Base-by-base conservation (phyloP, 2,797 vertebrate species). In the Arctocebus calabarensis region DNA sequence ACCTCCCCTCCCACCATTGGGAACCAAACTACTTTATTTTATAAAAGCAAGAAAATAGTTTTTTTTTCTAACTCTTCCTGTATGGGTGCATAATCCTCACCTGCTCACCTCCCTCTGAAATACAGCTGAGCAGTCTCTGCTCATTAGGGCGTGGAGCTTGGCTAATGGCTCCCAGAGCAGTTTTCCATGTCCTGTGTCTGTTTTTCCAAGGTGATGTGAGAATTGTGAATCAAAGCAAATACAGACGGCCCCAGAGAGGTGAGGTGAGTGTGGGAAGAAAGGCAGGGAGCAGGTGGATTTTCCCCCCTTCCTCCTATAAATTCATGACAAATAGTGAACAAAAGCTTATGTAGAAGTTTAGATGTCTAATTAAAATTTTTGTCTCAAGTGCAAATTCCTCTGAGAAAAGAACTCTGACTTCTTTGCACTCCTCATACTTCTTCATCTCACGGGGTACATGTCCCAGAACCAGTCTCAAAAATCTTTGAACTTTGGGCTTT, bases 301-400 rank as follows among this genome's bases (percentile, higher is more conserved):
- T 88, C 92, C 95, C 92, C 84, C 68, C 57, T 83, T 83, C 32
- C 73, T 43, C 70, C 68, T 89, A 62, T 96, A 97, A 95, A 97
- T 96, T 96, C 95, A 95, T 94, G 97, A 96, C 96, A 97, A 97
- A 97, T 90, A 84, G 91, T 88, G 96, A 96, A 97, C 88, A 97
- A 95, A 97, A 96, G 97, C 95, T 96, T 95, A 96, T 95, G 86
- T 82, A 84, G 74, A 97, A 97, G 79, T 95, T 88, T 92, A 84
- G 74, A 94, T 6, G 22, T 91, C 95, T 94, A 97, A 97, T 97
- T 98, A 97, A 97, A 97, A 93, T 90, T 93, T 96, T 91, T 70
- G 77, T 97, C 88, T 79, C 57, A 89, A 86, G 45, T 96, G 74
- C 88, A 96, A 95, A 95, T 68, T 62, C 74, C 40, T 74, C 64